These are phyloP conservation scores for Pangasius sanitwongsei DNA, from an alignment of 2,797 vertebrate species.

Conservation along the genomic window DNA sequence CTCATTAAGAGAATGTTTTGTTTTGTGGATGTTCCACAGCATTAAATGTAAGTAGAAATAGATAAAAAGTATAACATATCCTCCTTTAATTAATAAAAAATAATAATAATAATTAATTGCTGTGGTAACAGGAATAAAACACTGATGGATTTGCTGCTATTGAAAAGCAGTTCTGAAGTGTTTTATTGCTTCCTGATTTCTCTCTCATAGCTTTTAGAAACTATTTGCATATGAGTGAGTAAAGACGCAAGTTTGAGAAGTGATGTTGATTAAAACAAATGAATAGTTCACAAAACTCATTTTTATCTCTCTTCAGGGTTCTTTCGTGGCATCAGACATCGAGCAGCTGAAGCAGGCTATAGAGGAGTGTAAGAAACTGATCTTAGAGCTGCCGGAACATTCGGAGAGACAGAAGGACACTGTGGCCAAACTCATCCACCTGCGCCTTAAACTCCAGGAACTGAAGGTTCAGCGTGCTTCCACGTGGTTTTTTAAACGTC, in stretches of 20 bases:
- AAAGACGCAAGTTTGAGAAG: background rate
- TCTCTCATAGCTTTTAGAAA: background rate
- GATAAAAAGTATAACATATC: background rate
- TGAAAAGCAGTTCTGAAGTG: background rate
- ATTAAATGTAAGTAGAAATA: too few species aligned
- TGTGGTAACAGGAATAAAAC: too few species aligned
- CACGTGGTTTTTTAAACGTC: background rate
- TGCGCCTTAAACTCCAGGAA: slow-evolving; percentile 95
- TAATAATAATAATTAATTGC: background rate
- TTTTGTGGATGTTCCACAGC: too few species aligned
- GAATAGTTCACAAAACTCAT: background rate
- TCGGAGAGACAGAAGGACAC: slow-evolving; percentile 94
- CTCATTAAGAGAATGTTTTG: too few species aligned
- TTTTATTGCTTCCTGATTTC: background rate
- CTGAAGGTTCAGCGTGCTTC: slow-evolving; percentile 79
- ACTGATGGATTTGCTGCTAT: too few species aligned
- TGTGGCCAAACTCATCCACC: slow-evolving; percentile 92
- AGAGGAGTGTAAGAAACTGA: slow-evolving; percentile 90
- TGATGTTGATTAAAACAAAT: background rate
- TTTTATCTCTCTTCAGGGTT: slow-evolving; percentile 75
- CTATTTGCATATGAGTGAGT: background rate
- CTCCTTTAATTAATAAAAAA: background rate
- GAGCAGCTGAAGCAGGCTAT: slow-evolving; percentile 90
- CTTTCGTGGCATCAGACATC: slow-evolving; percentile 87
- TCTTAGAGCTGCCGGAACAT: slow-evolving; percentile 91